phyloP scores from a whole-genome alignment of 2,797 vertebrate species.

The Bradypodion pumilum region DNA sequence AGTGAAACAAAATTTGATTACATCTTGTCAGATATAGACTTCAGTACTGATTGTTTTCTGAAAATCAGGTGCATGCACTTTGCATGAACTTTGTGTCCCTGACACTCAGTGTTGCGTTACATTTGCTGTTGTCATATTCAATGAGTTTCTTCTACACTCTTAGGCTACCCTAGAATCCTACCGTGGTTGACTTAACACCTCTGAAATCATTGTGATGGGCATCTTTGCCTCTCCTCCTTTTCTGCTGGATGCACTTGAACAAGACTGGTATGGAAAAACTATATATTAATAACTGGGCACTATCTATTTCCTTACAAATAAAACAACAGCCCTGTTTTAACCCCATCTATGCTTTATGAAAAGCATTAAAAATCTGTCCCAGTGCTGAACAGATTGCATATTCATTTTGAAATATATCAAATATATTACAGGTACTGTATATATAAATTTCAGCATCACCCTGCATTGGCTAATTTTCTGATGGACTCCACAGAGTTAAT shows the following conservation, averaged over 20 bases:
- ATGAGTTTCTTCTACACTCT: background rate
- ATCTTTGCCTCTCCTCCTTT: conserved; percentile 20
- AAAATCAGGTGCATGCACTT: background rate
- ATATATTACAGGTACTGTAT: too few relatives aligned
- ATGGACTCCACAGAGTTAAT: too few relatives aligned
- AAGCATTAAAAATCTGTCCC: too few relatives aligned
- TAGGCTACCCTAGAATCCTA: conserved; percentile 21
- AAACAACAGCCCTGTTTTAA: background rate
- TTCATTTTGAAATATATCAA: background rate
- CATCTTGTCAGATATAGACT: background rate
- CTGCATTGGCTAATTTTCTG: background rate
- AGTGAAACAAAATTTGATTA: background rate
- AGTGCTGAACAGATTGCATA: too few relatives aligned
- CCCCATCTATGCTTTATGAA: too few relatives aligned
- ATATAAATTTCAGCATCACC: background rate
- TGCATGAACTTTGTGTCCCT: conserved; percentile 24
- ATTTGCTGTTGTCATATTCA: conserved; percentile 14
- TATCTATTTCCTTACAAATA: background rate
- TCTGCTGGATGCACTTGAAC: conserved; percentile 1
- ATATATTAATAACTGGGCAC: background rate
- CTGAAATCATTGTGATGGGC: conserved; percentile 5
- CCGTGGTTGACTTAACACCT: background rate
- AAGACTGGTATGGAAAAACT: background rate
- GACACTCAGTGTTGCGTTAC: background rate
- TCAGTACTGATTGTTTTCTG: background rate